phyloP scores from a whole-genome alignment of 2,888 invertebrate species.

The Odontothrips loti region DNA sequence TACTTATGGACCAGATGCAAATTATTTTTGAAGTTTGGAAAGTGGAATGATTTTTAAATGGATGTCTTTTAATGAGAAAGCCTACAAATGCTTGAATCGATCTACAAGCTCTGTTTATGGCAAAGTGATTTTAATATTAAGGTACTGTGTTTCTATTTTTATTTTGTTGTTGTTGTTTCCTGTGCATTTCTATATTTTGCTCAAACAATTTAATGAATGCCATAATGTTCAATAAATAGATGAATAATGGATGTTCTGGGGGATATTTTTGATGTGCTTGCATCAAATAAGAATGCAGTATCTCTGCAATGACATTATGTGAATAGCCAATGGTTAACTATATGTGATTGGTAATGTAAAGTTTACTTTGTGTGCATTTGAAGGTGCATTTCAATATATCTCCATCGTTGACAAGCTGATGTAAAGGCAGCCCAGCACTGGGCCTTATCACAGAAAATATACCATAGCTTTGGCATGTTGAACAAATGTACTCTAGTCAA shows the following conservation, averaged over 20 bases:
- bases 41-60: not conserved
- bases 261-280: not conserved
- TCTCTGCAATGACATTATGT: not conserved
- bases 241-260: not conserved
- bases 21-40: not conserved
- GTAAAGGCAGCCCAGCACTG: not conserved
- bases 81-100: not conserved
- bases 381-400: not conserved
- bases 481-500: conserved; percentile 20
- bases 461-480: conserved; percentile 2
- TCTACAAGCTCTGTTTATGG: not conserved
- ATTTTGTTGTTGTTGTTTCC: not conserved
- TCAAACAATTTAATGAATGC: conserved; percentile 21
- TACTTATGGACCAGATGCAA: conserved; percentile 1
- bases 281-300: not conserved
- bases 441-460: not conserved
- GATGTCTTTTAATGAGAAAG: not conserved
- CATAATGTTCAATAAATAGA: conserved; percentile 7
- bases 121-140: conserved; percentile 23
- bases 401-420: not conserved
- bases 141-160: not conserved
- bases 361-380: not conserved
- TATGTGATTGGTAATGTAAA: not conserved
- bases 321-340: not conserved
- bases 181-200: conserved; percentile 23